A percentile compares a stretch with the other conserved stretches of the same genome.
phyloP scores from a whole-genome alignment of 2,113 vertebrate species.

The Ciconia boyciana region DNA sequence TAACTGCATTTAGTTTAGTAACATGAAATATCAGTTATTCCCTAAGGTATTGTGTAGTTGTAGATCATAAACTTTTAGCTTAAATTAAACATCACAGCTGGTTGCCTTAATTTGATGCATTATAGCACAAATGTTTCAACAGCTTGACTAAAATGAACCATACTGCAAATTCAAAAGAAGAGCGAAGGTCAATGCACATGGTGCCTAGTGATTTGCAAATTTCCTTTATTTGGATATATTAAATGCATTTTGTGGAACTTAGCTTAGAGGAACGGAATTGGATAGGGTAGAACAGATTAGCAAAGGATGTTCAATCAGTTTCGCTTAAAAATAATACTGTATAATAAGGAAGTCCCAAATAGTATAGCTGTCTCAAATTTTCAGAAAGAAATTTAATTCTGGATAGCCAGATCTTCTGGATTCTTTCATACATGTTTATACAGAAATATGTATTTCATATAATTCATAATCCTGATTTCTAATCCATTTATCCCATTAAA shows the following conservation, averaged over 20 bases:
- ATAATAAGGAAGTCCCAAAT: background rate
- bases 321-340: background rate
- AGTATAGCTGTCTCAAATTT: background rate
- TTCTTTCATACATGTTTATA: background rate
- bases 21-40: constrained; percentile 63
- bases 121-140: constrained; percentile 77
- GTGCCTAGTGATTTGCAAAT: constrained; percentile 53
- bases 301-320: background rate
- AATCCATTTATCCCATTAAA: background rate
- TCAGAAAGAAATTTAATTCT: background rate
- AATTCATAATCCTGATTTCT: background rate
- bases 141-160: constrained; percentile 76
- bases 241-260: constrained; percentile 30
- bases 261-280: constrained; percentile 2
- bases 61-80: constrained; percentile 77
- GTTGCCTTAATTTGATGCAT: constrained; percentile 78
- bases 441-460: background rate
- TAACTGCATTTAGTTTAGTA: constrained; percentile 34
- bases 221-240: constrained; percentile 47
- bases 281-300: background rate
- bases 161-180: constrained; percentile 63
- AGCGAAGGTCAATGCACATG: constrained; percentile 59
- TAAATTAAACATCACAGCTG: constrained; percentile 79
- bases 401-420: background rate
- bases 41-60: constrained; percentile 63